A percentile compares a stretch with the other conserved stretches of the same genome.
phyloP scores from a whole-genome alignment of 2,113 vertebrate species.

The Cyprinodon tularosa region DNA sequence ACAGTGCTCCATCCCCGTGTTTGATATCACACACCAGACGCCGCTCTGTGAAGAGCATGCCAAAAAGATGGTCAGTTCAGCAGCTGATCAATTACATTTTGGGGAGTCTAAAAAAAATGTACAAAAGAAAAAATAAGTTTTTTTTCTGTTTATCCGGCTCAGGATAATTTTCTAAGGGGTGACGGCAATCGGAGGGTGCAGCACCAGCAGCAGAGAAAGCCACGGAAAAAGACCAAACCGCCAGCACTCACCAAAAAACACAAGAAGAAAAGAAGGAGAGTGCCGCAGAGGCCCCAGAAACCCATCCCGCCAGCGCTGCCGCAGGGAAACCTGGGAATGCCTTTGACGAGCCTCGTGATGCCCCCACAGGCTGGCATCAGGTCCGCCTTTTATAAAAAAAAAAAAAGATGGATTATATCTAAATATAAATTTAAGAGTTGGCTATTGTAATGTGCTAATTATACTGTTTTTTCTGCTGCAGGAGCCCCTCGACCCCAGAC shows the following conservation, averaged over 20 bases:
- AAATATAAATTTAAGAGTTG: no score
- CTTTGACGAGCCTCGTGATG: slow-evolving; percentile 89
- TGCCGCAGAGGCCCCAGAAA: slow-evolving; percentile 94
- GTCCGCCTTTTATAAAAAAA: slow-evolving; percentile 75
- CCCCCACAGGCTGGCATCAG: slow-evolving; percentile 89
- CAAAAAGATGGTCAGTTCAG: slow-evolving; percentile 95
- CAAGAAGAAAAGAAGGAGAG: slow-evolving; percentile 96
- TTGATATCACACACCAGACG: slow-evolving; percentile 98
- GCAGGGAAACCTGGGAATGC: slow-evolving; percentile 98
- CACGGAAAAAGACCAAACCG: slow-evolving; percentile 98
- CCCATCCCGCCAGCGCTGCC: slow-evolving; percentile 97
- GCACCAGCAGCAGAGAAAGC: slow-evolving; percentile 97
- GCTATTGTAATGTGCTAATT: neutral
- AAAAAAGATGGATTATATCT: neutral
- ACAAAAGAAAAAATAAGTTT: neutral
- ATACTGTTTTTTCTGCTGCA: slow-evolving; percentile 41
- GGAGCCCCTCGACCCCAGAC: slow-evolving; percentile 95
- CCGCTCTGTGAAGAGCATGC: slow-evolving; percentile 99
- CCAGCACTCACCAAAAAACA: slow-evolving; percentile 99
- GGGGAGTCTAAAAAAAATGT: neutral
- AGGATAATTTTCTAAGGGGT: slow-evolving; percentile 98
- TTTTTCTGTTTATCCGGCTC: slow-evolving; percentile 1
- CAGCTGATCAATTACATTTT: neutral
- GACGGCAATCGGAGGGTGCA: slow-evolving; percentile 95
- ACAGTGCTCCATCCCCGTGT: slow-evolving; percentile 97